Conservation (phyloP, 2,888 invertebrate species). For the Aphrophora alni region DNA sequence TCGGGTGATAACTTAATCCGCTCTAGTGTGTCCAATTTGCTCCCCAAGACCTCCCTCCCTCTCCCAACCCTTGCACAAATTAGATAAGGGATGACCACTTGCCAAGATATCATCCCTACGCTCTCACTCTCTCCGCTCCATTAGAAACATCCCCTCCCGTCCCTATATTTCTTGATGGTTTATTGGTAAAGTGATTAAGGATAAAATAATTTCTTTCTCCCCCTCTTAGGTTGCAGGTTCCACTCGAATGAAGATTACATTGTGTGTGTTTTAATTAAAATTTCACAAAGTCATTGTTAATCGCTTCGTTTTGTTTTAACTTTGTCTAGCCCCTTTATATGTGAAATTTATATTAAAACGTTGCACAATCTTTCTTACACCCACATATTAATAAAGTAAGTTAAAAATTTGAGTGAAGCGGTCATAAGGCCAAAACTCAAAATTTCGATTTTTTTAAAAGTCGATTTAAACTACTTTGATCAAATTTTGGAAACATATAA, state of each 20-base stretch:
- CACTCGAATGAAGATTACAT: conserved; percentile 10
- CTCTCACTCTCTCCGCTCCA: conserved; percentile 25
- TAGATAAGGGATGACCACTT: conserved; percentile 42
- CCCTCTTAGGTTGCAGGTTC: conserved; percentile 28
- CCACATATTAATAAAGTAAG: too few relatives aligned
- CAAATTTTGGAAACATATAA: too few relatives aligned
- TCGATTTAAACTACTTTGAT: too few relatives aligned
- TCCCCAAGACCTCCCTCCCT: conserved; percentile 20
- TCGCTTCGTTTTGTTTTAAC: neutral
- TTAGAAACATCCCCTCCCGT: conserved; percentile 30
- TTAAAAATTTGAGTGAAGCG: too few relatives aligned
- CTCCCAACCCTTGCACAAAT: conserved; percentile 38
- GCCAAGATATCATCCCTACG: conserved; percentile 36
- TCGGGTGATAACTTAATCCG: conserved; percentile 40
- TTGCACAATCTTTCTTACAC: too few relatives aligned
- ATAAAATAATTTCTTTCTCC: conserved; percentile 38
- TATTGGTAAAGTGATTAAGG: conserved; percentile 48
- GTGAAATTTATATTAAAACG: too few relatives aligned
- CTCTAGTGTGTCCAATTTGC: conserved; percentile 38
- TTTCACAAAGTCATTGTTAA: conserved; percentile 1
- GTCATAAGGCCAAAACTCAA: too few relatives aligned
- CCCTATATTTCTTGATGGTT: conserved; percentile 37
- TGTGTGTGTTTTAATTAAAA: conserved; percentile 2
- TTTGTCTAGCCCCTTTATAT: neutral
- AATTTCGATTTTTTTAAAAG: too few relatives aligned